Conservation (phyloP, 2,113 vertebrate species). For the Lepisosteus osseus region DNA sequence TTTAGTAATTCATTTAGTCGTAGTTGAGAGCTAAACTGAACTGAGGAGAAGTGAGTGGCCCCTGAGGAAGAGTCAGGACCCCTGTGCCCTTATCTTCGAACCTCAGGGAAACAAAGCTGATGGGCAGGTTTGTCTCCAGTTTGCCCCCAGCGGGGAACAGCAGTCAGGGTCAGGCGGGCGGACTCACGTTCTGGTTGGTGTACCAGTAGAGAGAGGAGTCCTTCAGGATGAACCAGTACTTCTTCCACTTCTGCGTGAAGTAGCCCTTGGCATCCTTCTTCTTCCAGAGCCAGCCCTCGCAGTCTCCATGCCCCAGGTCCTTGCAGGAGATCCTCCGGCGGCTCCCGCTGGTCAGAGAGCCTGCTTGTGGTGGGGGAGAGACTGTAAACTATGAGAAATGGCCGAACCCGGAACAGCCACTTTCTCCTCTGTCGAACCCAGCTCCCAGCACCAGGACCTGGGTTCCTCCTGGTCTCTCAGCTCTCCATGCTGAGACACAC, state of each 20-base stretch:
- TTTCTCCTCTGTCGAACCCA: no score
- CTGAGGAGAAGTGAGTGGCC: slow-evolving; percentile 21
- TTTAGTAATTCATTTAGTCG: no score
- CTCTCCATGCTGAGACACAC: no score
- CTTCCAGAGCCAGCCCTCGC: slow-evolving; percentile 89
- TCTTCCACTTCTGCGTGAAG: slow-evolving; percentile 89
- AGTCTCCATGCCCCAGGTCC: slow-evolving; percentile 83
- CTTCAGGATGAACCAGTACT: slow-evolving; percentile 90
- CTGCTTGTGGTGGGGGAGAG: slow-evolving; percentile 37
- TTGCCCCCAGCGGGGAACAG: no score
- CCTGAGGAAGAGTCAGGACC: background rate
- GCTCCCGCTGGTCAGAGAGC: slow-evolving; percentile 78
- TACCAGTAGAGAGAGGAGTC: slow-evolving; percentile 90
- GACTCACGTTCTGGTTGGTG: slow-evolving; percentile 85
- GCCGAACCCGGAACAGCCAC: no score
- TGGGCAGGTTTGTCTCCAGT: no score
- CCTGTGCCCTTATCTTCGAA: no score
- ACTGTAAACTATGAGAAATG: background rate
- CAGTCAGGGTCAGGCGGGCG: background rate
- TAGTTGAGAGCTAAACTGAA: background rate
- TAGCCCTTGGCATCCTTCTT: slow-evolving; percentile 86
- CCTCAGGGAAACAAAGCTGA: no score
- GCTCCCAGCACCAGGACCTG: no score
- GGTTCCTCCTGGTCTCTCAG: no score
- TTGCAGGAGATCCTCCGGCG: slow-evolving; percentile 83